These are phyloP conservation scores for Odontocolon sp. DNA, from an alignment of 2,888 invertebrate genomes.

Conservation along the genomic window DNA sequence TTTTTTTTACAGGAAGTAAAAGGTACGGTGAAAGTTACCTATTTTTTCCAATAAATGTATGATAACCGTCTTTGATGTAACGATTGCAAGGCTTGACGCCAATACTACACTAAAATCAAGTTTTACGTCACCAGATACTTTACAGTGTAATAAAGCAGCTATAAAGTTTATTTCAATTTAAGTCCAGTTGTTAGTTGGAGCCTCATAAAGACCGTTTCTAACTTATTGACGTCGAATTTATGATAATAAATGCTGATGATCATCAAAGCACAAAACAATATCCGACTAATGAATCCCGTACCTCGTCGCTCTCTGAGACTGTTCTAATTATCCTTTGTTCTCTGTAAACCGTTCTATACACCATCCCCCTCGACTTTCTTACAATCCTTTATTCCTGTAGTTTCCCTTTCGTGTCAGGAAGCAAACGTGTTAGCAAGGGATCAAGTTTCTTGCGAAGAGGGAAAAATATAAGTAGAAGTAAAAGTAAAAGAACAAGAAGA, in stretches of 20 bases:
- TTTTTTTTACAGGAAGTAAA: too few species aligned
- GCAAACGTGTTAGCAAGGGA: not conserved
- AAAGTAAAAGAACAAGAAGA: not conserved
- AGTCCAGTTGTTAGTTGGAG: too few species aligned
- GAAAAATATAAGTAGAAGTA: not conserved
- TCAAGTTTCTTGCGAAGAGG: conserved; percentile 27
- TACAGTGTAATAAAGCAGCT: too few species aligned
- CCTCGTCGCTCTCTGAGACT: not conserved
- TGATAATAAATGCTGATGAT: not conserved
- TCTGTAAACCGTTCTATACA: not conserved
- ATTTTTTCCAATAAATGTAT: too few species aligned
- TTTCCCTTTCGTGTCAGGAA: conserved; percentile 12
- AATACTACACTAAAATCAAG: too few species aligned
- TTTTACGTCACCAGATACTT: too few species aligned
- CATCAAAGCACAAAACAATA: not conserved
- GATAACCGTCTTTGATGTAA: too few species aligned
- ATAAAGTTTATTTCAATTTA: too few species aligned
- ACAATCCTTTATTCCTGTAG: conserved; percentile 9
- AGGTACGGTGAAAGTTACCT: too few species aligned
- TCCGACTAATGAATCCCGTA: not conserved
- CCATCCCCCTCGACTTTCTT: not conserved
- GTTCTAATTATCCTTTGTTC: conserved; percentile 18
- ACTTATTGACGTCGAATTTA: too few species aligned
- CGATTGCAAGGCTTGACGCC: too few species aligned
- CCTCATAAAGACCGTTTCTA: too few species aligned